These are phyloP conservation scores for Leptocoma aspasia DNA, from an alignment of 2,113 vertebrate genomes.

Conservation along the genomic window DNA sequence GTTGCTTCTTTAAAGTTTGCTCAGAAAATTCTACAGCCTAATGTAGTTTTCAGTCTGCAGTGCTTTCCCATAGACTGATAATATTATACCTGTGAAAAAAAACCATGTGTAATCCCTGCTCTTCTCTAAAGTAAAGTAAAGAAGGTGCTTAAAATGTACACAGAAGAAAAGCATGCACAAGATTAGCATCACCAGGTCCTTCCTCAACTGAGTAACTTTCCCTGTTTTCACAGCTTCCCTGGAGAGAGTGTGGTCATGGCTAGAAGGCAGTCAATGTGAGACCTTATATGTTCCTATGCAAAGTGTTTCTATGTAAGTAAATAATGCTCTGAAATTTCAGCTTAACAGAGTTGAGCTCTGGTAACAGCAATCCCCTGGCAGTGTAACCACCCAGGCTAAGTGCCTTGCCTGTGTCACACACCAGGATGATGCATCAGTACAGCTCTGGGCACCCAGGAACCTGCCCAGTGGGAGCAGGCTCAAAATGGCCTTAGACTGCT, in stretches of 20 bases:
- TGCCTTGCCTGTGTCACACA: background rate
- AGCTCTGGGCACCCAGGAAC: rapidly evolving
- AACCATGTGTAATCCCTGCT: background rate
- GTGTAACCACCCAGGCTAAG: background rate
- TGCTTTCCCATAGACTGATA: background rate
- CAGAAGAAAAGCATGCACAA: background rate
- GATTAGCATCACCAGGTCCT: background rate
- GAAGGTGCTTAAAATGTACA: background rate
- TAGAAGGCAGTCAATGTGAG: background rate
- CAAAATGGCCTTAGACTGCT: background rate
- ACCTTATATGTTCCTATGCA: background rate
- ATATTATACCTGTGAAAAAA: background rate
- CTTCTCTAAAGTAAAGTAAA: background rate
- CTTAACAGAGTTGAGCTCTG: background rate
- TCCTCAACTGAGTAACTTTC: background rate
- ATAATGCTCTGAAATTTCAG: background rate
- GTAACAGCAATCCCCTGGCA: background rate
- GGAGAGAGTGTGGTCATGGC: background rate
- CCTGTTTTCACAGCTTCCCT: background rate
- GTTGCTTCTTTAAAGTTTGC: background rate
- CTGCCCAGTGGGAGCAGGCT: rapidly evolving
- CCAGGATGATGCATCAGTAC: background rate
- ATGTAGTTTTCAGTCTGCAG: background rate
- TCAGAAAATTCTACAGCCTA: background rate
- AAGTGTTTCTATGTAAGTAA: background rate